A percentile compares a stretch with the other conserved stretches of the same genome.
phyloP scores from a whole-genome alignment of 2,113 vertebrate species.

The Struthidea cinerea region DNA sequence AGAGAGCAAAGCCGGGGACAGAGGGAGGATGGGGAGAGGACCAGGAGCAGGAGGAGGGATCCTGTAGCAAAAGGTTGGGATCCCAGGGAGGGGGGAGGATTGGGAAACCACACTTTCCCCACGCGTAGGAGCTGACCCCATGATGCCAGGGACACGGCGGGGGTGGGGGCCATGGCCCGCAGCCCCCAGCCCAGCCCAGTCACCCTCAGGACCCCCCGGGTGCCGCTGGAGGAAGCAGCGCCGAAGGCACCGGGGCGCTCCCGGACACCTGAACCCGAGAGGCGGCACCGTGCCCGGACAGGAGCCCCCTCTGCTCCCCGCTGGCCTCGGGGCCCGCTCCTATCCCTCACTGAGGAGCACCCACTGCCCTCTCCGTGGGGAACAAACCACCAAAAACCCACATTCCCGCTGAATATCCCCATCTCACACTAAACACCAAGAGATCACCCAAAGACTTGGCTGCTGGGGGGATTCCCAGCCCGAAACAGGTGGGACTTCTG shows the following conservation, averaged over 20 bases:
- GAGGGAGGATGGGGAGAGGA: neutral
- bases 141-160: fast-evolving
- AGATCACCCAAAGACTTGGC: neutral
- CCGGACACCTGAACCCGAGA: neutral
- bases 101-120: neutral
- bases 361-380: neutral
- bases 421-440: neutral
- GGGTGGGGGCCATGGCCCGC: fast-evolving
- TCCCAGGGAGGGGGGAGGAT: neutral
- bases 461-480: neutral
- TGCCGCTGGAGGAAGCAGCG: neutral
- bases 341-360: neutral
- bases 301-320: neutral
- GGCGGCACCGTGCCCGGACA: neutral
- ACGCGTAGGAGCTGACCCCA: fast-evolving
- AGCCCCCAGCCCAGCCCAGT: neutral
- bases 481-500: neutral
- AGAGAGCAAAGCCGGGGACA: neutral
- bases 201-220: neutral
- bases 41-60: neutral
- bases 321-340: neutral
- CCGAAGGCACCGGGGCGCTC: neutral
- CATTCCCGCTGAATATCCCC: fast-evolving
- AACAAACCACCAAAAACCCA: neutral
- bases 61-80: neutral